These are phyloP conservation scores for Lacerta viridis DNA, from an alignment of 2,797 vertebrate species.

Conservation along the genomic window DNA sequence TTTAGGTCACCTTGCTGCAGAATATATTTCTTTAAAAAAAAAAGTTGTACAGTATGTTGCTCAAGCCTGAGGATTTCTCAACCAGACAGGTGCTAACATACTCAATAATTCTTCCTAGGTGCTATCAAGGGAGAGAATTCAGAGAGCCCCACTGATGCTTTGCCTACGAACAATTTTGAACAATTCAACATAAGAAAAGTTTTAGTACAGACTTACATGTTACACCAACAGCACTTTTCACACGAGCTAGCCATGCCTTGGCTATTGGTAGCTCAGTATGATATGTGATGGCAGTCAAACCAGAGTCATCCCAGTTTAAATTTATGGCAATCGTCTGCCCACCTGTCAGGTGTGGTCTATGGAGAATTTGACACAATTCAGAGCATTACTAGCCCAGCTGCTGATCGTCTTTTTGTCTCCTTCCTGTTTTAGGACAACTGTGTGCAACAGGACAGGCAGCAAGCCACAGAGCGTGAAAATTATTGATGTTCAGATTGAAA, in stretches of 20 bases:
- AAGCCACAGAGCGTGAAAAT: constrained; percentile 81
- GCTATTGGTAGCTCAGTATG: neutral
- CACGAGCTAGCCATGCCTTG: neutral
- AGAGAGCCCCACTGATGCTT: neutral
- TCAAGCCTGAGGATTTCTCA: neutral
- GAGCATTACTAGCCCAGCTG: constrained; percentile 52
- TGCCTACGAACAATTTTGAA: neutral
- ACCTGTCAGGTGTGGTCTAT: no score
- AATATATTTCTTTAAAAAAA: neutral
- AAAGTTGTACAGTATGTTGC: neutral
- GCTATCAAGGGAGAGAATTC: neutral
- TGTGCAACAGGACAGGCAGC: constrained; percentile 84
- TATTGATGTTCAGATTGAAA: constrained; percentile 88
- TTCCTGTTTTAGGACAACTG: constrained; percentile 83
- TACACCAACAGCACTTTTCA: neutral
- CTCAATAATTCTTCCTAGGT: neutral
- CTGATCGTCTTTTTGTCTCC: constrained; percentile 65
- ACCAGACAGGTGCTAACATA: neutral
- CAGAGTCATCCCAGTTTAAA: no score
- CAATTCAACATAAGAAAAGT: neutral
- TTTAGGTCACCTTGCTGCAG: neutral
- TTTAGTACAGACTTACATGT: neutral
- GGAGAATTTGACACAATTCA: neutral
- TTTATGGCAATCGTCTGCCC: no score
- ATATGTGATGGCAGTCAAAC: no score